Evolutionary conservation across 2,113 vertebrate genomes (phyloP).

Genomic region (Galbula dea): DNA sequence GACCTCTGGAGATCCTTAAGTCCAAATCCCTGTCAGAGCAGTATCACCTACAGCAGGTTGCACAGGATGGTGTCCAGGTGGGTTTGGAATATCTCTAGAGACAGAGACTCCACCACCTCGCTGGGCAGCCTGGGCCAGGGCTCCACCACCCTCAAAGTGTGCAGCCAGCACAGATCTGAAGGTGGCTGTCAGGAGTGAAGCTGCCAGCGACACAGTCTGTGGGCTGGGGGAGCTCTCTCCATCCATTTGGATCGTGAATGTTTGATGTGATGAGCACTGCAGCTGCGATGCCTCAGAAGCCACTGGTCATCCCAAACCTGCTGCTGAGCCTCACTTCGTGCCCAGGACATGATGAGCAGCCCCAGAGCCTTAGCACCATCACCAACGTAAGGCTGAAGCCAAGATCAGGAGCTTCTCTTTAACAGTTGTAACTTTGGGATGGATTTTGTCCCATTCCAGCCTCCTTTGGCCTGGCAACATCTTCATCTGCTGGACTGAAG

Average conservation of each 20-base stretch:
- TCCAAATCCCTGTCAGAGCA: too few relatives aligned
- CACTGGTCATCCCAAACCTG: background rate
- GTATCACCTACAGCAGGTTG: too few relatives aligned
- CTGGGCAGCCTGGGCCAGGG: too few relatives aligned
- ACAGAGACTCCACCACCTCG: too few relatives aligned
- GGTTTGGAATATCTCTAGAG: too few relatives aligned
- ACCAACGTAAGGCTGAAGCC: background rate
- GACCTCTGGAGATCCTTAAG: too few relatives aligned
- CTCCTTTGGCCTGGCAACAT: background rate
- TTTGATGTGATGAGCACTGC: background rate
- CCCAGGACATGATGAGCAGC: background rate
- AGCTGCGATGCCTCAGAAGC: background rate
- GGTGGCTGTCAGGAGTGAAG: background rate
- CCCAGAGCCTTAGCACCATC: accelerated
- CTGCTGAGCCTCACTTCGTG: background rate
- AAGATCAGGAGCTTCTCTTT: background rate
- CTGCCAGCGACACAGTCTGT: background rate
- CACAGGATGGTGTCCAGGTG: too few relatives aligned
- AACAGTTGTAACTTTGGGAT: background rate
- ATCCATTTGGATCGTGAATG: background rate
- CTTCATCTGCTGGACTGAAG: background rate
- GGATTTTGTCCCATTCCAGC: background rate
- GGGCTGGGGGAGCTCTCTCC: background rate
- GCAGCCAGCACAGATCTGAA: background rate
- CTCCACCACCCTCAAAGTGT: too few relatives aligned